Percentiles rank a stretch among this genome's conserved stretches.
phyloP scores from a whole-genome alignment of 2,113 vertebrate genomes.

The Protomyctophum bolini region DNA sequence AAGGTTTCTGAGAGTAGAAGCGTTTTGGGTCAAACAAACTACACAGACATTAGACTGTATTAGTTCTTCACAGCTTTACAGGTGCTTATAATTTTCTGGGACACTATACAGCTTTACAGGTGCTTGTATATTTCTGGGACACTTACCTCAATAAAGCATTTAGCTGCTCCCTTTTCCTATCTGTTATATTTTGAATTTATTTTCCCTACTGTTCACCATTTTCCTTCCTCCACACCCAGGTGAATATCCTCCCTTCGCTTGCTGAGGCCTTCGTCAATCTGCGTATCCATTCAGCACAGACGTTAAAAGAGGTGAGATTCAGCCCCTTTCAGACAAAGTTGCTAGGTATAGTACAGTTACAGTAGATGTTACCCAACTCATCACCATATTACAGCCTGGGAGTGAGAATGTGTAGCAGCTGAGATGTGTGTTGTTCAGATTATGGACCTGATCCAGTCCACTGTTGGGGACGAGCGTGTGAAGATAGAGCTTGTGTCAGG shows the following conservation, averaged over 20 bases:
- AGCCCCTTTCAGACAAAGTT: neutral
- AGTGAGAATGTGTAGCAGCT: too few species aligned
- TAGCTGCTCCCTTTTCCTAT: too few species aligned
- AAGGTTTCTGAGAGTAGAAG: too few species aligned
- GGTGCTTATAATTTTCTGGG: too few species aligned
- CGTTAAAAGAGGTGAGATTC: slow-evolving; percentile 82
- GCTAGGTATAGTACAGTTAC: neutral
- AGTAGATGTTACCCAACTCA: neutral
- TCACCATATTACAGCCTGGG: too few species aligned
- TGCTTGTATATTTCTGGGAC: too few species aligned
- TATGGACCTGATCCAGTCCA: slow-evolving; percentile 78
- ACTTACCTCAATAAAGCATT: too few species aligned
- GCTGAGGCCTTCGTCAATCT: slow-evolving; percentile 88
- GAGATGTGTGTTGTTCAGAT: slow-evolving; percentile 71
- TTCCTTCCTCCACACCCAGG: slow-evolving; percentile 66
- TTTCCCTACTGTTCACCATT: neutral
- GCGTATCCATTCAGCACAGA: slow-evolving; percentile 89
- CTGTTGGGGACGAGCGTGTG: slow-evolving; percentile 85
- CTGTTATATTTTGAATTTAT: too few species aligned
- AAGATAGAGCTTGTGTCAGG: slow-evolving; percentile 81
- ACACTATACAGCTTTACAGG: too few species aligned
- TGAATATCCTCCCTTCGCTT: slow-evolving; percentile 84
- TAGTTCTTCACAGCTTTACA: too few species aligned
- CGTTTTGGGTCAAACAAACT: too few species aligned
- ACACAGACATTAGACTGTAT: too few species aligned